Evolutionary conservation across 2,113 vertebrate species (phyloP).

Genomic region (Gallinago media): DNA sequence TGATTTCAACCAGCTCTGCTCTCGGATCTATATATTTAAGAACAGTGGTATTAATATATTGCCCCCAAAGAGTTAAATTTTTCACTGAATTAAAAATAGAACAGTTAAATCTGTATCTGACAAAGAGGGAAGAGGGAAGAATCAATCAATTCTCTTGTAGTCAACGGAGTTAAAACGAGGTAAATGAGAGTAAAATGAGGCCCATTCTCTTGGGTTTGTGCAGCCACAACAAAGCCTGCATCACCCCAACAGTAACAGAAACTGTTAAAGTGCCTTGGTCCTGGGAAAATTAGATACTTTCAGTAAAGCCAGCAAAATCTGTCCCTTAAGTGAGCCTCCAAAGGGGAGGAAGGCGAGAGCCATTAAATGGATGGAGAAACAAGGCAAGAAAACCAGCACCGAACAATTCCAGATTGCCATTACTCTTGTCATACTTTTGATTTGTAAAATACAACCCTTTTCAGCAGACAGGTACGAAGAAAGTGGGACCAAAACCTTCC

Average conservation of each 20-base stretch:
- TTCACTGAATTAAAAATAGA: background rate
- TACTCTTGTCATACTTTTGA: background rate
- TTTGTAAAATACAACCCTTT: background rate
- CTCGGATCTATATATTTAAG: background rate
- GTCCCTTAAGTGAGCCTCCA: background rate
- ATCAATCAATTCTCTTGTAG: background rate
- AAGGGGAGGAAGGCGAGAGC: background rate
- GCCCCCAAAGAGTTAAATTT: background rate
- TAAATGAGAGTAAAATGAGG: background rate
- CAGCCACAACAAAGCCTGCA: background rate
- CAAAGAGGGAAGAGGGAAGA: background rate
- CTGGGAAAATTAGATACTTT: background rate
- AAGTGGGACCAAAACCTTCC: background rate
- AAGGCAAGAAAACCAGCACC: background rate
- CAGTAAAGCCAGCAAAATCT: background rate
- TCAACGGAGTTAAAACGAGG: background rate
- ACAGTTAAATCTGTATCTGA: background rate
- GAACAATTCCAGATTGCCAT: accelerated
- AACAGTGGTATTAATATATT: background rate
- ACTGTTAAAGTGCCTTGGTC: background rate
- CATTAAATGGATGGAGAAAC: background rate
- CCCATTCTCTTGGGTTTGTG: background rate
- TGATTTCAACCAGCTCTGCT: background rate
- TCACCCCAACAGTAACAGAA: background rate
- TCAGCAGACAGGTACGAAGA: background rate